phyloP scores from a whole-genome alignment of 2,113 vertebrate genomes.

The Cnemophilus loriae region DNA sequence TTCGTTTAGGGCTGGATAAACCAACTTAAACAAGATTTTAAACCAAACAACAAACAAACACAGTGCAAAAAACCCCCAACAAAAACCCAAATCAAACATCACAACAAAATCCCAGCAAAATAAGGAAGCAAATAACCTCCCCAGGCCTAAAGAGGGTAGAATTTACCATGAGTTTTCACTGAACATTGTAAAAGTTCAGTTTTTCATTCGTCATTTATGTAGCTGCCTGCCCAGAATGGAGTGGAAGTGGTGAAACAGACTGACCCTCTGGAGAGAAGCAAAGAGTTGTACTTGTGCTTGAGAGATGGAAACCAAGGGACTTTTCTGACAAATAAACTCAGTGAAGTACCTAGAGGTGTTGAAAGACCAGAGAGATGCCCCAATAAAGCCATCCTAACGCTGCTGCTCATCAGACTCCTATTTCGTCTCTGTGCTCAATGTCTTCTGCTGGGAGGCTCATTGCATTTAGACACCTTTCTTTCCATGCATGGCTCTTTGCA shows the following conservation, averaged over 20 bases:
- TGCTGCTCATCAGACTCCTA: neutral
- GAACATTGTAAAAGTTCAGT: neutral
- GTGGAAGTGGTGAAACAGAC: neutral
- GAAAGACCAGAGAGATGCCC: neutral
- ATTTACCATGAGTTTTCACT: neutral
- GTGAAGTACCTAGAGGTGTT: neutral
- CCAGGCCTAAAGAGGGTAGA: neutral
- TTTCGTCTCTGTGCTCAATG: neutral
- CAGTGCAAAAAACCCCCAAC: accelerated
- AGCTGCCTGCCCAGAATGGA: neutral
- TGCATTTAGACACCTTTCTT: neutral
- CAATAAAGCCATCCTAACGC: neutral
- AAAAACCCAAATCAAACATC: neutral
- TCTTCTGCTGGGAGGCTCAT: neutral
- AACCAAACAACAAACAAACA: neutral
- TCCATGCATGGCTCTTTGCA: neutral
- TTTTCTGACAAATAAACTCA: neutral
- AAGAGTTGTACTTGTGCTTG: neutral
- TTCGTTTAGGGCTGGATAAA: neutral
- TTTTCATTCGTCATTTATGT: neutral
- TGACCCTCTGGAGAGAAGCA: neutral
- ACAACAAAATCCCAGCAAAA: neutral
- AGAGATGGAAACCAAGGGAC: neutral
- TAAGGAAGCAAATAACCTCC: accelerated
- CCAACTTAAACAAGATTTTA: neutral